phyloP scores from a whole-genome alignment of 64 coral and sea anemone species.

The Catalaphyllia jardinei region DNA sequence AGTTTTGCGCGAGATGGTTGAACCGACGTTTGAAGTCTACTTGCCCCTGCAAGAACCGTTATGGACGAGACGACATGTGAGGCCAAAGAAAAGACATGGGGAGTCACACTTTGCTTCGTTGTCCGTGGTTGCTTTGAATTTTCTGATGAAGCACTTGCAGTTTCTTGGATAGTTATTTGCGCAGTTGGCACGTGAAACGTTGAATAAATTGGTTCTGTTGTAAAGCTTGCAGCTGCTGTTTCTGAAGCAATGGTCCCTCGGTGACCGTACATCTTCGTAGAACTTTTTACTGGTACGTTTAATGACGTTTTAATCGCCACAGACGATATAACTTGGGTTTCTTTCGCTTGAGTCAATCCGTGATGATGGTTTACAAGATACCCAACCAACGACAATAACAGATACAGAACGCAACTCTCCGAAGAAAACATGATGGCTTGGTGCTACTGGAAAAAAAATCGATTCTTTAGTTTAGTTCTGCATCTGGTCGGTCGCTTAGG shows the following conservation, averaged over 20 bases:
- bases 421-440: background rate
- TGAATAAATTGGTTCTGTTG: background rate
- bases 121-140: background rate
- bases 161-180: background rate
- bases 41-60: background rate
- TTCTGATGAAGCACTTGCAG: background rate
- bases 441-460: no score
- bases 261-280: background rate
- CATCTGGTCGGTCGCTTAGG: background rate
- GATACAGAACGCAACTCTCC: background rate
- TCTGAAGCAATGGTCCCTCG: background rate
- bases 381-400: background rate
- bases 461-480: background rate
- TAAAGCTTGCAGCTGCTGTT: background rate
- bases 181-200: background rate
- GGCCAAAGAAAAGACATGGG: background rate
- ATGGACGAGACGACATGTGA: background rate
- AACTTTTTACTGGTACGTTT: background rate
- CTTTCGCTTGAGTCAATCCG: slow-evolving; percentile 1
- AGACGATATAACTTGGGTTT: slow-evolving; percentile 4
- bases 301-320: background rate
- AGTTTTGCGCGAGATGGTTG: background rate
- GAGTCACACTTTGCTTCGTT: background rate
- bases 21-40: background rate
- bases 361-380: background rate